These are phyloP conservation scores for Embidobia sp. DNA, from an alignment of 2,888 invertebrate genomes.

Conservation along the genomic window DNA sequence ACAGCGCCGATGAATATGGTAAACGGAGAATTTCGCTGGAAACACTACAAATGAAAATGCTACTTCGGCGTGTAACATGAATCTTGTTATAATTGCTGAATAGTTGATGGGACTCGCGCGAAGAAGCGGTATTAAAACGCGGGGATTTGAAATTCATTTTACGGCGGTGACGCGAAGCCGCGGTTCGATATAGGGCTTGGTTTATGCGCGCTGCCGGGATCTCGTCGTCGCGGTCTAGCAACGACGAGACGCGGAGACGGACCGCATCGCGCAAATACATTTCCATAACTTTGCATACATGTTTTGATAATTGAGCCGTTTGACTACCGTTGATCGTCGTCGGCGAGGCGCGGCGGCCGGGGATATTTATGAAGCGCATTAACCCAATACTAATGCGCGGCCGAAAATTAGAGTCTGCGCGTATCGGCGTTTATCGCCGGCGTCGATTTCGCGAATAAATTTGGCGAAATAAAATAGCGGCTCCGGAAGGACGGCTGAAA, in stretches of 20 bases:
- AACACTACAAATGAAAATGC: constrained; percentile 50
- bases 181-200: constrained; percentile 52
- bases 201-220: constrained; percentile 65
- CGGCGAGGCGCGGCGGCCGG: constrained; percentile 17
- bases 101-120: constrained; percentile 45
- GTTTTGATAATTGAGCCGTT: constrained; percentile 78
- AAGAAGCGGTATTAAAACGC: constrained; percentile 48
- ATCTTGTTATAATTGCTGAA: constrained; percentile 54
- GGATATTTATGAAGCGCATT: constrained; percentile 41
- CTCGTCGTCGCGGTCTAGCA: constrained; percentile 70
- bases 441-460: constrained; percentile 35
- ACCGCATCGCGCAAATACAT: constrained; percentile 76
- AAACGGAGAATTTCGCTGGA: constrained; percentile 41
- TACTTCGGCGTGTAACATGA: constrained; percentile 27
- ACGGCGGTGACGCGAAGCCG: constrained; percentile 54
- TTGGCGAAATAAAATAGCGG: constrained; percentile 26
- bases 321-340: constrained; percentile 57
- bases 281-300: constrained; percentile 80
- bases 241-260: constrained; percentile 71
- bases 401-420: constrained; percentile 26
- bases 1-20: too few species aligned
- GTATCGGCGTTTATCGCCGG: too few species aligned
- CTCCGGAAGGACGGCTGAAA: constrained; percentile 43
- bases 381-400: constrained; percentile 27
- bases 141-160: constrained; percentile 42